Percentiles rank a stretch among this genome's conserved stretches.
Conservation (phyloP, 2,888 invertebrate genomes). For the Drosophila pegasa region DNA sequence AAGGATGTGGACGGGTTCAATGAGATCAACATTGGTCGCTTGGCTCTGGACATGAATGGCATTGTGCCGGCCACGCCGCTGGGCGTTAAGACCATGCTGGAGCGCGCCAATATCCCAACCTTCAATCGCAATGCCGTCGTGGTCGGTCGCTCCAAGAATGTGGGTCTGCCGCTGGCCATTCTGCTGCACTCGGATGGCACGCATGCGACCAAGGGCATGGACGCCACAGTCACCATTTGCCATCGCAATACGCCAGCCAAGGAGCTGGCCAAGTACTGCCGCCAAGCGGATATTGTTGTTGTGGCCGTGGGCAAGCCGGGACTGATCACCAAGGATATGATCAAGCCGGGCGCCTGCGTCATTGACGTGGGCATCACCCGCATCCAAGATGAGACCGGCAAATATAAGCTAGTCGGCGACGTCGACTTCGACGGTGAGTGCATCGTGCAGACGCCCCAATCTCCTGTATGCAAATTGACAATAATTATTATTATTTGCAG, state of each 20-base stretch:
- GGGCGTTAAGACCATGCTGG: constrained; percentile 86
- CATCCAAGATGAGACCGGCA: constrained; percentile 88
- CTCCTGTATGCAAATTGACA: neutral
- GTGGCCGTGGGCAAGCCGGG: constrained; percentile 89
- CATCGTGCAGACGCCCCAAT: neutral
- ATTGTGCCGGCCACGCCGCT: constrained; percentile 93
- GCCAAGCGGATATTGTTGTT: constrained; percentile 83
- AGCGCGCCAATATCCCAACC: constrained; percentile 89
- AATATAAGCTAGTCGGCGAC: constrained; percentile 92
- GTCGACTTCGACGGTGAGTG: constrained; percentile 92
- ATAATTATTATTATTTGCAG: constrained; percentile 84
- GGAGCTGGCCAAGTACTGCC: constrained; percentile 89
- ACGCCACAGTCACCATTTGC: constrained; percentile 95
- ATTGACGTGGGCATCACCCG: constrained; percentile 95
- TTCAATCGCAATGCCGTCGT: constrained; percentile 95
- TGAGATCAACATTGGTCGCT: constrained; percentile 91
- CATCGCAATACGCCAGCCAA: constrained; percentile 94
- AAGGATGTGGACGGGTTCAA: constrained; percentile 98
- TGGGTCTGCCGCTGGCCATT: constrained; percentile 95
- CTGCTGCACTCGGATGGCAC: constrained; percentile 91
- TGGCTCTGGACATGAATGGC: constrained; percentile 90
- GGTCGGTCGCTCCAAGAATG: constrained; percentile 95
- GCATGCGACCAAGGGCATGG: constrained; percentile 90
- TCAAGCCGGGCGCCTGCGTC: constrained; percentile 94
- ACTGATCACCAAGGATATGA: constrained; percentile 92